These are phyloP conservation scores for Drosophila sordidapex DNA, from an alignment of 2,888 invertebrate species.

Conservation along the genomic window DNA sequence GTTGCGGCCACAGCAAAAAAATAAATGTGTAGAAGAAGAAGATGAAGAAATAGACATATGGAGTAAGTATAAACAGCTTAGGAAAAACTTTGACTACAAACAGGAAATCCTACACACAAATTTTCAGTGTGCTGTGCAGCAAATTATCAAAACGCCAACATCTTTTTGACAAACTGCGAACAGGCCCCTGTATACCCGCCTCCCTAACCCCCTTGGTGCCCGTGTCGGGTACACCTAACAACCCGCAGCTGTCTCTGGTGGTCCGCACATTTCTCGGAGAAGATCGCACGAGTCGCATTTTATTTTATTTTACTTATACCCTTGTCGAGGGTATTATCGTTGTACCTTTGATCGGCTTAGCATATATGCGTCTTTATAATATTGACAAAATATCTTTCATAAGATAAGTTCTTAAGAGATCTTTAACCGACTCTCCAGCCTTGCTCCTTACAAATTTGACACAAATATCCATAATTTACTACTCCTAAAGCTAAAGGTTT, in stretches of 20 bases:
- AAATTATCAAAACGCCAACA: constrained; percentile 81
- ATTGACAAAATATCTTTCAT: not conserved
- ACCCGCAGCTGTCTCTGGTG: constrained; percentile 64
- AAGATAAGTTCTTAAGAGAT: not conserved
- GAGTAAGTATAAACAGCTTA: constrained; percentile 32
- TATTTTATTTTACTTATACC: constrained; percentile 36
- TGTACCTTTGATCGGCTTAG: not conserved
- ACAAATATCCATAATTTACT: not conserved
- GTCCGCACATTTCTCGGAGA: constrained; percentile 61
- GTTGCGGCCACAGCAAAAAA: constrained; percentile 46
- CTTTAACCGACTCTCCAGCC: rapidly evolving
- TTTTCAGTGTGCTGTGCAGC: constrained; percentile 57
- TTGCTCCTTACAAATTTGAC: not conserved
- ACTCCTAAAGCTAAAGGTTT: not conserved
- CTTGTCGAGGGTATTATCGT: constrained; percentile 1
- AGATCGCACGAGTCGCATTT: constrained; percentile 65
- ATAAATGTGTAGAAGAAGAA: constrained; percentile 16
- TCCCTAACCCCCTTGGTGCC: constrained; percentile 2
- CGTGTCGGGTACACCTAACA: constrained; percentile 26
- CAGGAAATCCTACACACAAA: constrained; percentile 77
- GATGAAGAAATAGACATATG: constrained; percentile 27
- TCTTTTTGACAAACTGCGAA: constrained; percentile 78
- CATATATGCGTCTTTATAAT: not conserved
- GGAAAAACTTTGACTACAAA: constrained; percentile 56
- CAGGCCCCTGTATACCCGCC: constrained; percentile 29